Base-by-base conservation (phyloP, 2,113 vertebrate species). In the Lonchura striata region DNA sequence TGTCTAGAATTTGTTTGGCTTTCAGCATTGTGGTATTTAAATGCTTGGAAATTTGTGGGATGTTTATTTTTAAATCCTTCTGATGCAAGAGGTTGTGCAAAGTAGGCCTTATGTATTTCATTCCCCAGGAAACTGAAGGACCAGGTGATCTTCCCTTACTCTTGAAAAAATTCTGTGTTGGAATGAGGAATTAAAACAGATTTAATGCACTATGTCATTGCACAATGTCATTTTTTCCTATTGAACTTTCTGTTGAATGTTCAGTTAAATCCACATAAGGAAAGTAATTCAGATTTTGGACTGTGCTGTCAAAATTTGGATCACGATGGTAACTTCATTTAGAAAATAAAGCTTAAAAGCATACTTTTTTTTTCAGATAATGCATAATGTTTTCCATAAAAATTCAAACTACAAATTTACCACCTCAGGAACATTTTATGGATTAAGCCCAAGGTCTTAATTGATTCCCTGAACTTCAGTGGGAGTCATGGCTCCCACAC, bases 51-150 rank as follows among this genome's bases (percentile, higher is more conserved):
- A 53, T 76, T 37, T 75, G n/a, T 71, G 66, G 52, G 37, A 30
- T 88, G 31, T 72, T 86, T 74, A n/a, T 93, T 95, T 83, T 81
- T 50, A 61, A 94, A 80, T 80, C 63, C 27, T 42, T 86, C 64
- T 47, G 33, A 75, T 82, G 50, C 30, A 42, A 66, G 42, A 72
- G 35, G 28, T 83, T 28, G 23, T 76, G 46, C 59, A 76, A 76
- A 88, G 35, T 30, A 10, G 13, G 16, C 21, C 66, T 88, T 28
- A 23, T 42, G 16, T 52, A 4, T 71, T 76, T 90, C 7, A 25
- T 75, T 89, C 66, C 37, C 49, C 22, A 19, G 42, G 52, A 80
- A 77, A 39, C 46, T 15, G 52, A 75, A 27, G 39, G 9, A 12
- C 6, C 13, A 35, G 74, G 37, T 91, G 70, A 52, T 93, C 60